These are phyloP conservation scores for Nomia melanderi DNA, from an alignment of 1,140 invertebrate genomes.

Conservation along the genomic window DNA sequence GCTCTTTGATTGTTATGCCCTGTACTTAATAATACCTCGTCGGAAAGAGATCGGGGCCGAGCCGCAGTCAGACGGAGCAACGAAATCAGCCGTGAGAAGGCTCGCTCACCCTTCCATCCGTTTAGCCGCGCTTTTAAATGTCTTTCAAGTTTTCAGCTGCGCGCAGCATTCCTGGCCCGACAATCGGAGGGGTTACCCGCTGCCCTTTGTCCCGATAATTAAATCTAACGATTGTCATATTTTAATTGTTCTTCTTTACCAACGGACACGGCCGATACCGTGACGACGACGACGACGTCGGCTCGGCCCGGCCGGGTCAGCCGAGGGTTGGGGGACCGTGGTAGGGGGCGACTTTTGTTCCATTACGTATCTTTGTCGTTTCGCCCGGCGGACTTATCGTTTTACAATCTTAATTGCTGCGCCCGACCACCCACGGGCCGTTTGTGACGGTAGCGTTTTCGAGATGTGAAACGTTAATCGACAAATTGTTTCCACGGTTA, in stretches of 20 bases:
- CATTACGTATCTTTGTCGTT: conserved; percentile 71
- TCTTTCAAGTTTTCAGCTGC: conserved; percentile 78
- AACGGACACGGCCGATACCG: conserved; percentile 64
- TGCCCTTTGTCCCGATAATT: conserved; percentile 77
- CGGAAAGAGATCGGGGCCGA: conserved; percentile 4
- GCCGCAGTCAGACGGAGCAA: conserved; percentile 34
- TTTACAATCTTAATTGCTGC: conserved; percentile 56
- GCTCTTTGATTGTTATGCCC: conserved; percentile 68
- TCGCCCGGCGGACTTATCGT: conserved; percentile 34
- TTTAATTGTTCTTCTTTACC: conserved; percentile 78
- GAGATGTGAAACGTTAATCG: not conserved
- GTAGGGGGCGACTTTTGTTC: conserved; percentile 70
- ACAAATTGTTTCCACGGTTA: not conserved
- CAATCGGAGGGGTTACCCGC: conserved; percentile 47
- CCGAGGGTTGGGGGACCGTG: conserved; percentile 46
- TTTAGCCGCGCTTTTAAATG: conserved; percentile 76
- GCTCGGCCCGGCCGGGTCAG: conserved; percentile 49
- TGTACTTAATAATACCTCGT: conserved; percentile 65
- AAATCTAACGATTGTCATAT: conserved; percentile 80
- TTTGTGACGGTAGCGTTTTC: conserved; percentile 1
- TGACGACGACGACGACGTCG: conserved; percentile 61
- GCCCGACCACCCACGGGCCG: conserved; percentile 4
- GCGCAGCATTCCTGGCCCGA: conserved; percentile 73
- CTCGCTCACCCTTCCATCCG: conserved; percentile 58
- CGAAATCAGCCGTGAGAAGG: conserved; percentile 65